A percentile compares a stretch with the other conserved stretches of the same genome.
These are phyloP conservation scores for Tyto alba DNA, from an alignment of 2,113 vertebrate genomes.

Conservation along the genomic window DNA sequence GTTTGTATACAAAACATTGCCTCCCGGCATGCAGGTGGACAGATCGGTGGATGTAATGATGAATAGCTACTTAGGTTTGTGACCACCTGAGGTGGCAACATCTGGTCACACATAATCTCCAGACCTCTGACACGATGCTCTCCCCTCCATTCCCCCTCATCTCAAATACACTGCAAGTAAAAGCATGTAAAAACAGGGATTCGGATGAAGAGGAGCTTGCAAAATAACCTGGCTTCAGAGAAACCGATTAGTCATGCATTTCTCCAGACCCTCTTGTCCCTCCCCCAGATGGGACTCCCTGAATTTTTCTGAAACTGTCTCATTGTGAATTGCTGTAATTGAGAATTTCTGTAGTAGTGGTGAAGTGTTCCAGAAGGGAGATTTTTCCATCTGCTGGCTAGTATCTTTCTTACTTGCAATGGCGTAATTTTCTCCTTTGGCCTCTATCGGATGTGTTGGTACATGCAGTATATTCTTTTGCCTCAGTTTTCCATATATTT, in stretches of 20 bases:
- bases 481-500: neutral
- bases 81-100: slow-evolving; percentile 62
- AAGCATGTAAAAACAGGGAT: slow-evolving; percentile 45
- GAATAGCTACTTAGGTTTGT: slow-evolving; percentile 90
- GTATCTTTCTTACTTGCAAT: neutral
- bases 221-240: neutral
- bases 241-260: neutral
- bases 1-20: slow-evolving; percentile 82
- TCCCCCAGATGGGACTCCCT: neutral
- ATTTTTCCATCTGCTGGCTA: neutral
- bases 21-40: slow-evolving; percentile 66
- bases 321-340: slow-evolving; percentile 42
- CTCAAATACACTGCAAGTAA: slow-evolving; percentile 28
- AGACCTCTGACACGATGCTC: neutral
- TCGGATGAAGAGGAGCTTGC: neutral
- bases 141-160: slow-evolving; percentile 35
- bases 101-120: slow-evolving; percentile 60
- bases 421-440: neutral
- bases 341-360: slow-evolving; percentile 65
- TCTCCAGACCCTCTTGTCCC: neutral
- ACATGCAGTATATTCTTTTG: neutral
- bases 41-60: slow-evolving; percentile 71
- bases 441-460: neutral
- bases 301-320: neutral
- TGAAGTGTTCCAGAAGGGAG: slow-evolving; percentile 38